Evolutionary conservation across 2,888 invertebrate species (phyloP).

Genomic region (Azorinus chamasolen): DNA sequence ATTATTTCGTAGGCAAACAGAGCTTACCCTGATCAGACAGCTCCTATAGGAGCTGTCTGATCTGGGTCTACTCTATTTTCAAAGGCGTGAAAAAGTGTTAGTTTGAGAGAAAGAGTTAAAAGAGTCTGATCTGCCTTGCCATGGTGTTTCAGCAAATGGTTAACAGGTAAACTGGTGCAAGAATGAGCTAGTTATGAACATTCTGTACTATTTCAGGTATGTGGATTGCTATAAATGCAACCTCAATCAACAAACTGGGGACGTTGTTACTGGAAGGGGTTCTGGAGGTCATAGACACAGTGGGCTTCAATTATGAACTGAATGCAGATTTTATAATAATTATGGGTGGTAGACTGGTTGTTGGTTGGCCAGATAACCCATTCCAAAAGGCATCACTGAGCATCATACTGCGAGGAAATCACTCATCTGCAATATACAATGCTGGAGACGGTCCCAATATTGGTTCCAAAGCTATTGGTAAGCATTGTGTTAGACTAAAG

Average conservation of each 20-base stretch:
- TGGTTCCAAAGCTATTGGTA: conserved; percentile 74
- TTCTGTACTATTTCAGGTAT: conserved; percentile 57
- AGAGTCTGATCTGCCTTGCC: no score
- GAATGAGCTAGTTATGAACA: no score
- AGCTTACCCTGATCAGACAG: no score
- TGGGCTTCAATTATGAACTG: conserved; percentile 58
- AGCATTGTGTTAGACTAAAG: conserved; percentile 4
- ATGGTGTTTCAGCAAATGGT: no score
- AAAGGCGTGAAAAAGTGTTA: no score
- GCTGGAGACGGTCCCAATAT: conserved; percentile 57
- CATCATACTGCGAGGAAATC: conserved; percentile 66
- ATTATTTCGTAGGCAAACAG: no score
- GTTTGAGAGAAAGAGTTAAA: no score
- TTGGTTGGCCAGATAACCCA: conserved; percentile 68
- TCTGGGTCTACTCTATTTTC: no score
- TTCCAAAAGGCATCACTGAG: conserved; percentile 60
- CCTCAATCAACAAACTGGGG: conserved; percentile 57
- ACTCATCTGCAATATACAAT: conserved; percentile 48
- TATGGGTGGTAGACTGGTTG: conserved; percentile 70
- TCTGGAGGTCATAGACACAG: conserved; percentile 63
- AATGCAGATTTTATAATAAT: conserved; percentile 70
- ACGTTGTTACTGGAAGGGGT: conserved; percentile 68
- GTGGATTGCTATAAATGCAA: conserved; percentile 71
- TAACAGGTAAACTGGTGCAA: no score
- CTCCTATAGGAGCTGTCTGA: no score